These are phyloP conservation scores for Cryptosula pallasiana DNA, from an alignment of 2,888 invertebrate genomes.

Conservation along the genomic window DNA sequence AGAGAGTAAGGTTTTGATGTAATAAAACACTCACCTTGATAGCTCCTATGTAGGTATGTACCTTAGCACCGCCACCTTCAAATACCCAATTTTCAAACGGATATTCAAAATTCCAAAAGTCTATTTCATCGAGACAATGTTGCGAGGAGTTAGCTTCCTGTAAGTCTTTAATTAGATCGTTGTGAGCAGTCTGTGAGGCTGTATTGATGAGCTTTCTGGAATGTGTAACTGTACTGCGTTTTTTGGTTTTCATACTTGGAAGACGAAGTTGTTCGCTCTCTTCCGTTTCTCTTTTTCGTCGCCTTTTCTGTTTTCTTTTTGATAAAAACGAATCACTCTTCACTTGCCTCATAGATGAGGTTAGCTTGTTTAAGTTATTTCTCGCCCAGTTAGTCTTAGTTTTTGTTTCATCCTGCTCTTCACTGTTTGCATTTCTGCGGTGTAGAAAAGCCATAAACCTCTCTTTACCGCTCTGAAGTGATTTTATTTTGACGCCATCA, in stretches of 20 bases:
- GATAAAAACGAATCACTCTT: slow-evolving; percentile 21
- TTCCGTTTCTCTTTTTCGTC: neutral
- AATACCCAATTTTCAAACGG: slow-evolving; percentile 29
- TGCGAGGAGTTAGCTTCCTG: slow-evolving; percentile 17
- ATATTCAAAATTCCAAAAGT: slow-evolving; percentile 24
- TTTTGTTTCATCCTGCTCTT: neutral
- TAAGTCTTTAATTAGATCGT: neutral
- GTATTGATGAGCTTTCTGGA: slow-evolving; percentile 3
- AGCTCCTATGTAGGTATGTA: slow-evolving; percentile 28
- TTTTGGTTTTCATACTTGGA: slow-evolving; percentile 19
- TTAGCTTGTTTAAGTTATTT: slow-evolving; percentile 7
- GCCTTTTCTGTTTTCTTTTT: neutral
- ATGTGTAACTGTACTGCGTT: neutral
- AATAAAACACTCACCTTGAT: slow-evolving; percentile 25
- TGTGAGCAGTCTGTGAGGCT: slow-evolving; percentile 20
- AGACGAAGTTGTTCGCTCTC: slow-evolving; percentile 4
- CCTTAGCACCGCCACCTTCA: slow-evolving; percentile 29
- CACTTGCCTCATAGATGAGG: neutral
- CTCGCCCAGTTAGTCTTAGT: neutral
- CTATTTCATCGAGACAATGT: slow-evolving; percentile 14
- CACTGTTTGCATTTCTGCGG: neutral
- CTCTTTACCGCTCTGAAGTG: neutral
- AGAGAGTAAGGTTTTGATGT: too few species aligned
- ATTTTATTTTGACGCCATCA: neutral
- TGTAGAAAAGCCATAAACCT: slow-evolving; percentile 2